Conservation (phyloP, 2,113 vertebrate genomes). For the Cricetomys ansorgei region DNA sequence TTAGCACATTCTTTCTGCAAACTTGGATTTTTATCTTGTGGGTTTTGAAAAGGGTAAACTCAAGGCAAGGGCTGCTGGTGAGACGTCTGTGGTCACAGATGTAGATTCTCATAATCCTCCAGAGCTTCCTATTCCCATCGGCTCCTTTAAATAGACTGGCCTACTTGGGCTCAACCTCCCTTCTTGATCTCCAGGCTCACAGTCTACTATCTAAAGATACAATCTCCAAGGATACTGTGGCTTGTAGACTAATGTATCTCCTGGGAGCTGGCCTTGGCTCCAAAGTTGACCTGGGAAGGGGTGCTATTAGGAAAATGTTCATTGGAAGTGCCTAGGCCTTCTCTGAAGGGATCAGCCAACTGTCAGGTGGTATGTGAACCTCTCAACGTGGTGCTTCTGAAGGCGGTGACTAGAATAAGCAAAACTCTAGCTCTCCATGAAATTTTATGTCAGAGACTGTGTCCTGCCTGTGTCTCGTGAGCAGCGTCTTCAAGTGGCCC, state of each 20-base stretch:
- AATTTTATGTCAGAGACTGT: constrained; percentile 5
- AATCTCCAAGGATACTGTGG: not conserved
- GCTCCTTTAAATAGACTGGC: constrained; percentile 29
- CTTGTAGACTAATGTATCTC: not conserved
- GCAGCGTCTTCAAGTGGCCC: not conserved
- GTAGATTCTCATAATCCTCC: not conserved
- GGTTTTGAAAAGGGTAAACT: not conserved
- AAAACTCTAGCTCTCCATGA: not conserved
- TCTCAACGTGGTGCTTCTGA: not conserved
- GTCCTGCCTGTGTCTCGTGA: not conserved
- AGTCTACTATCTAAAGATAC: constrained; percentile 14
- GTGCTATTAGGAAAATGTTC: not conserved
- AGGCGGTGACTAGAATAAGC: not conserved
- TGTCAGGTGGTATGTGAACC: not conserved
- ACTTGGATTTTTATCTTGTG: not conserved
- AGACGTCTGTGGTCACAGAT: not conserved
- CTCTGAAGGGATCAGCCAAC: not conserved
- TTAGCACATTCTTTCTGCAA: not conserved
- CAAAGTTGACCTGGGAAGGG: not conserved
- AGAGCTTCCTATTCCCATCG: not conserved
- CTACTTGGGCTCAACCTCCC: not conserved
- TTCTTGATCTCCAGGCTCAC: not conserved
- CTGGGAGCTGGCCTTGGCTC: not conserved
- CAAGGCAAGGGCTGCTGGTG: not conserved
- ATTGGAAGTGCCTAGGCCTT: not conserved